Conservation (phyloP, 2,888 invertebrate genomes). For the Allygus modestus region DNA sequence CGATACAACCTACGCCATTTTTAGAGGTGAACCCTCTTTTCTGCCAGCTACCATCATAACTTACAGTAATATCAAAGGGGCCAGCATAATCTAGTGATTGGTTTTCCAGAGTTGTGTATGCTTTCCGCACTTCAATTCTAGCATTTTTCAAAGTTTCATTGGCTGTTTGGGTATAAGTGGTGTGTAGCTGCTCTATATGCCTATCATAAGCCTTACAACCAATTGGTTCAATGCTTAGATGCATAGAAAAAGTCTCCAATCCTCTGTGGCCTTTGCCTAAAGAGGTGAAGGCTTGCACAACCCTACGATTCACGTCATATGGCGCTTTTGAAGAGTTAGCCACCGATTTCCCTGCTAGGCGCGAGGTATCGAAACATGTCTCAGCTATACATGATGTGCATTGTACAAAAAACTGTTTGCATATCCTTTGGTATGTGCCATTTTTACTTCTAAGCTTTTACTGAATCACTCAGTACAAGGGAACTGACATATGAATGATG, state of each 20-base stretch:
- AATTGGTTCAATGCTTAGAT: slow-evolving; percentile 49
- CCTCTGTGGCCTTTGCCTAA: slow-evolving; percentile 58
- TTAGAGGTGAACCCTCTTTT: slow-evolving; percentile 20
- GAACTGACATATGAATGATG: slow-evolving; percentile 39
- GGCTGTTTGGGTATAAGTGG: slow-evolving; percentile 50
- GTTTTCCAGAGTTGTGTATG: slow-evolving; percentile 49
- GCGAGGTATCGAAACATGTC: slow-evolving; percentile 42
- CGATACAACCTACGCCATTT: slow-evolving; percentile 44
- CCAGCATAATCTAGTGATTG: slow-evolving; percentile 43
- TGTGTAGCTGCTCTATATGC: slow-evolving; percentile 50
- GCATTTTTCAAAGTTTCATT: slow-evolving; percentile 47
- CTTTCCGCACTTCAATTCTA: slow-evolving; percentile 42
- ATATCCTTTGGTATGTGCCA: slow-evolving; percentile 21
- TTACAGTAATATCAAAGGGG: slow-evolving; percentile 44
- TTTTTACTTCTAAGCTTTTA: slow-evolving; percentile 49
- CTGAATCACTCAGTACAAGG: slow-evolving; percentile 55
- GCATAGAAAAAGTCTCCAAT: slow-evolving; percentile 45
- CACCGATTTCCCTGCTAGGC: slow-evolving; percentile 39
- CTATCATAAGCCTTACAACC: slow-evolving; percentile 55
- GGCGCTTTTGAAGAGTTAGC: slow-evolving; percentile 43
- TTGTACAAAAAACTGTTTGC: slow-evolving; percentile 32
- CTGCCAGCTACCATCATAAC: no score
- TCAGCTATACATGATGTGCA: slow-evolving; percentile 37
- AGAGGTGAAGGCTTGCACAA: slow-evolving; percentile 56
- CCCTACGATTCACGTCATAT: slow-evolving; percentile 52